Percentiles rank a stretch among this genome's conserved stretches.
Evolutionary conservation across 2,113 vertebrate genomes (phyloP).

Genomic region (Sclerurus mexicanus): DNA sequence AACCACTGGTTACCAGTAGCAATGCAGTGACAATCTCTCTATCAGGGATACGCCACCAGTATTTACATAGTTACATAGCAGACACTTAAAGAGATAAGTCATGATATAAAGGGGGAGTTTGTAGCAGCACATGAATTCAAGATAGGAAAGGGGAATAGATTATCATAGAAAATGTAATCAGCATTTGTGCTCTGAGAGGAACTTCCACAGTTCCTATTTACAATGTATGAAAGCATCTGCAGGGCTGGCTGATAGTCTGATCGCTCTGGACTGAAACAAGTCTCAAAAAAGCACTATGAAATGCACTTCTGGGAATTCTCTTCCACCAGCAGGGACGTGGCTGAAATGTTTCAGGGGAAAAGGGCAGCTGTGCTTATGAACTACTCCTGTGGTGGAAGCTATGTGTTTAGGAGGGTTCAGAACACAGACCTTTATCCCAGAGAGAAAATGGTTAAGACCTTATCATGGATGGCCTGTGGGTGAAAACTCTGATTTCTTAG

Average conservation of each 20-base stretch:
- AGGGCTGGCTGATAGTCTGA: background rate
- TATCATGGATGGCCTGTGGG: background rate
- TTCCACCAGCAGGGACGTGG: background rate
- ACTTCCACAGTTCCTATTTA: background rate
- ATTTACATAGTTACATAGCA: constrained; percentile 61
- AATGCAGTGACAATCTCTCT: constrained; percentile 31
- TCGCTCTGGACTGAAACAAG: background rate
- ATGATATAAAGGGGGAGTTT: background rate
- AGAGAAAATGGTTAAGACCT: background rate
- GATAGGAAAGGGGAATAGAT: background rate
- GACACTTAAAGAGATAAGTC: constrained; percentile 24
- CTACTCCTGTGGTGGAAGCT: background rate
- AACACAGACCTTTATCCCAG: background rate
- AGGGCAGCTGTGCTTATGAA: background rate
- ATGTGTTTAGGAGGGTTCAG: background rate
- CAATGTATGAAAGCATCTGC: background rate
- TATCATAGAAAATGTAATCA: background rate
- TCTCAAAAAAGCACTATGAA: background rate
- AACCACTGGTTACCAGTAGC: constrained; percentile 59
- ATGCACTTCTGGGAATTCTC: constrained; percentile 3
- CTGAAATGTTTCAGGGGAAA: background rate
- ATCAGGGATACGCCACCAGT: background rate
- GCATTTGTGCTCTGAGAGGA: background rate
- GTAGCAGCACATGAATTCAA: background rate
- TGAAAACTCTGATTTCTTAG: background rate